Evolutionary conservation across 2,797 vertebrate genomes (phyloP), one percentile per base, ranked within the genome.

Genomic region (Rallus crepitans): DNA sequence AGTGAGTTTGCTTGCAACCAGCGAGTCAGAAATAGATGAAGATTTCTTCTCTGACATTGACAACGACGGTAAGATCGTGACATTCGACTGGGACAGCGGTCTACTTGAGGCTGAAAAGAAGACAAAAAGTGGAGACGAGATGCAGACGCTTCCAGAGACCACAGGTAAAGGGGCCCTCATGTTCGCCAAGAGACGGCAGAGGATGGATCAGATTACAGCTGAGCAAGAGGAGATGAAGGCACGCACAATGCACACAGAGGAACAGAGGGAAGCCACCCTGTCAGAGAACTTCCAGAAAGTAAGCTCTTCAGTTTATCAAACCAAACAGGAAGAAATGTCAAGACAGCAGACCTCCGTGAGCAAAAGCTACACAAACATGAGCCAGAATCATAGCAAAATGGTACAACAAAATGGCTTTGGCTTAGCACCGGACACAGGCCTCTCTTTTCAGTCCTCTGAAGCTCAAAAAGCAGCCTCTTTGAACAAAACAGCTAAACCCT

Each of bases 101-200:
- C 98, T 99, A 59, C 98, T 98, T 48, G 99, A 99, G 95, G 98
- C 99, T 52, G 99, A 99, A 87, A 99, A 97, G 94, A 99, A 98
- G 87, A 94, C 98, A 85, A 98, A 97, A 93, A 98, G 97, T 83
- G 98, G 96, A 89, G 98, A 97, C 75, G 97, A 98, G 94, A 99
- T 99, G 99, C 99, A 99, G 91, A 98, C 98, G 52, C 97, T 99
- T 88, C 99, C 99, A 70, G 99, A 99, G 70, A 99, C 98, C 92
- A 98, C 98, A 80, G 99, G 99, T 89, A 99, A 99, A 96, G 99
- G 99, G 27, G 99, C 99, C 50, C 89, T 99, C 72, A 99, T 99
- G 99, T 99, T 99, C 97, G 99, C 98, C 87, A 99, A 98, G 96
- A 98, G 99, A 55, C 98, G 99, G 94, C 98, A 98, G 93, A 98